A percentile compares a stretch with the other conserved stretches of the same genome.
These are phyloP conservation scores for Rhinoderma darwinii DNA, from an alignment of 2,113 vertebrate genomes.

Conservation along the genomic window DNA sequence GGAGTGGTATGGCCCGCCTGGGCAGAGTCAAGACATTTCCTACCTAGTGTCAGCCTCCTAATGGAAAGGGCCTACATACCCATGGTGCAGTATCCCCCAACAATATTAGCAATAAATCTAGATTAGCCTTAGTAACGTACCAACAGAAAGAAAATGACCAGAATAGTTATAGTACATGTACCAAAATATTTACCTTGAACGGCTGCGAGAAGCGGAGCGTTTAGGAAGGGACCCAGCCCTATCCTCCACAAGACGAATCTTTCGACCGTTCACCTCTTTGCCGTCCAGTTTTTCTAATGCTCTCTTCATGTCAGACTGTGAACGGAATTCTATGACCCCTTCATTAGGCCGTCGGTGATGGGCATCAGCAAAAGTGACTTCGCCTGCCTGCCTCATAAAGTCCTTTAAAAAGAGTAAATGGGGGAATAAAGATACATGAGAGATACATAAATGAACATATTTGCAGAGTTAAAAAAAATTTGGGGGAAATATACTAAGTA, in stretches of 20 bases:
- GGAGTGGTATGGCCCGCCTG: too few relatives aligned
- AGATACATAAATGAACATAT: too few relatives aligned
- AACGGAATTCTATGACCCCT: slow-evolving; percentile 96
- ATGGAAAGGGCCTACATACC: too few relatives aligned
- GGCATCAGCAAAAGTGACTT: slow-evolving; percentile 96
- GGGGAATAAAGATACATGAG: too few relatives aligned
- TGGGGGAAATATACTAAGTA: too few relatives aligned
- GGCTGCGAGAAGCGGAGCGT: slow-evolving; percentile 91
- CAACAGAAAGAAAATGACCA: too few relatives aligned
- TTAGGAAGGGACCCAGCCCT: slow-evolving; percentile 86
- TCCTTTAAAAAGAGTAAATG: slow-evolving; percentile 73
- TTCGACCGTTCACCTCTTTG: slow-evolving; percentile 94
- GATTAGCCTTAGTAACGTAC: too few relatives aligned
- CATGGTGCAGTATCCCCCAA: too few relatives aligned
- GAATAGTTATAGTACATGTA: neutral
- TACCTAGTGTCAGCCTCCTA: too few relatives aligned
- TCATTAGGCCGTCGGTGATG: slow-evolving; percentile 94
- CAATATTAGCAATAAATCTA: too few relatives aligned
- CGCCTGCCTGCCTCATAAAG: slow-evolving; percentile 98
- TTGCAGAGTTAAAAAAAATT: too few relatives aligned
- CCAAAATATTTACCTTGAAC: slow-evolving; percentile 78
- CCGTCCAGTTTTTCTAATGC: slow-evolving; percentile 96
- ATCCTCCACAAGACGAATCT: slow-evolving; percentile 95
- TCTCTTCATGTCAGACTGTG: slow-evolving; percentile 96
- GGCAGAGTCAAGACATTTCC: too few relatives aligned